Evolutionary conservation across 1,140 invertebrate species (phyloP).

Genomic region (Popillia japonica): DNA sequence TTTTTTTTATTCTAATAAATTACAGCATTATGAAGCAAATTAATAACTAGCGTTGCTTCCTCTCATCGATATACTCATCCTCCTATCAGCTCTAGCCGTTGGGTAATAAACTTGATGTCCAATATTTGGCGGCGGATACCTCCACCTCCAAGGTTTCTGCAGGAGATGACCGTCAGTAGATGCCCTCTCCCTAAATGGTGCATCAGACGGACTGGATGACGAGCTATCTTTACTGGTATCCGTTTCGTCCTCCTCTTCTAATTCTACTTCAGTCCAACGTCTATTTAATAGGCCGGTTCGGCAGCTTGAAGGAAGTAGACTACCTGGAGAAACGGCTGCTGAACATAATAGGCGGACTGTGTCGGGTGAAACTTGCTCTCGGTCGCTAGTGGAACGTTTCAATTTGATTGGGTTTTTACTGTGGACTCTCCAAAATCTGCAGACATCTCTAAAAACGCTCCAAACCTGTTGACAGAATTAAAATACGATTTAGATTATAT

Average conservation of each 20-base stretch:
- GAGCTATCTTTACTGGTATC: conserved; percentile 53
- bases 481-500: no score
- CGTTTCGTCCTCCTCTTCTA: conserved; percentile 59
- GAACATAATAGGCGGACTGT: conserved; percentile 51
- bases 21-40: conserved; percentile 42
- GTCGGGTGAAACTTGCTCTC: conserved; percentile 56
- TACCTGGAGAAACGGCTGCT: conserved; percentile 51
- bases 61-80: conserved; percentile 67
- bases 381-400: conserved; percentile 66
- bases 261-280: conserved; percentile 61
- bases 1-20: not conserved
- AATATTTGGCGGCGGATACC: conserved; percentile 61
- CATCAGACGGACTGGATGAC: conserved; percentile 48
- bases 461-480: conserved; percentile 65
- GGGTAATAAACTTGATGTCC: conserved; percentile 42
- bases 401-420: conserved; percentile 68
- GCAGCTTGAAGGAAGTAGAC: conserved; percentile 48
- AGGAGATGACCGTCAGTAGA: conserved; percentile 70
- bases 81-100: conserved; percentile 59
- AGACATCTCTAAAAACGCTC: conserved; percentile 72
- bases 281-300: conserved; percentile 52
- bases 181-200: conserved; percentile 68
- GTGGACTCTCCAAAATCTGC: conserved; percentile 73
- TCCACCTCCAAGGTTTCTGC: conserved; percentile 62
- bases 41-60: conserved; percentile 66